A percentile compares a stretch with the other conserved stretches of the same genome.
Conservation (phyloP, 2,888 invertebrate species). For the Tribolium freemani region DNA sequence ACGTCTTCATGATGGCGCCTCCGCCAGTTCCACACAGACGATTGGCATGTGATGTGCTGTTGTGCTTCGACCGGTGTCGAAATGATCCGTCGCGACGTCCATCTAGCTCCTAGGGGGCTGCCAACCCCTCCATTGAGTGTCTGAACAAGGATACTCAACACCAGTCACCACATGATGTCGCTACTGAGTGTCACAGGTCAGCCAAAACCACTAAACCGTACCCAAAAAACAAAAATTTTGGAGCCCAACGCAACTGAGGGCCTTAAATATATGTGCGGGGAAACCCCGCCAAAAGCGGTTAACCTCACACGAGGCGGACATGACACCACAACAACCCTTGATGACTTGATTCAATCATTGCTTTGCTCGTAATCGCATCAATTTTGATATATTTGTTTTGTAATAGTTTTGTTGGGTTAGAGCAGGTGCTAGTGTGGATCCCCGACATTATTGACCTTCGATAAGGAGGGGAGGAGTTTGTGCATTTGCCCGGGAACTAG, state of each 20-base stretch:
- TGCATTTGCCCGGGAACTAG: conserved; percentile 17
- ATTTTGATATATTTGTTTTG: neutral
- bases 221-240: neutral
- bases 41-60: conserved; percentile 51
- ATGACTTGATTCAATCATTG: neutral
- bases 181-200: conserved; percentile 64
- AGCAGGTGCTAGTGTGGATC: conserved; percentile 4
- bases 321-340: no score
- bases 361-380: neutral
- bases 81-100: conserved; percentile 52
- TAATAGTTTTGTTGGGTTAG: neutral
- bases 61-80: conserved; percentile 45
- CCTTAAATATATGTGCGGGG: no score
- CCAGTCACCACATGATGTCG: conserved; percentile 60
- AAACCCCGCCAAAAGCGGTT: neutral
- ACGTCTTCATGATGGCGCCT: conserved; percentile 57
- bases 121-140: conserved; percentile 47
- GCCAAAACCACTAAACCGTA: conserved; percentile 33
- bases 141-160: conserved; percentile 47
- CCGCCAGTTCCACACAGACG: conserved; percentile 53
- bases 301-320: neutral
- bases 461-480: conserved; percentile 22
- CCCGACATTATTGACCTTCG: conserved; percentile 19
- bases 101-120: conserved; percentile 42
- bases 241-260: no score